These are phyloP conservation scores for Buceros bicornis DNA, from an alignment of 2,797 vertebrate species.

Conservation along the genomic window DNA sequence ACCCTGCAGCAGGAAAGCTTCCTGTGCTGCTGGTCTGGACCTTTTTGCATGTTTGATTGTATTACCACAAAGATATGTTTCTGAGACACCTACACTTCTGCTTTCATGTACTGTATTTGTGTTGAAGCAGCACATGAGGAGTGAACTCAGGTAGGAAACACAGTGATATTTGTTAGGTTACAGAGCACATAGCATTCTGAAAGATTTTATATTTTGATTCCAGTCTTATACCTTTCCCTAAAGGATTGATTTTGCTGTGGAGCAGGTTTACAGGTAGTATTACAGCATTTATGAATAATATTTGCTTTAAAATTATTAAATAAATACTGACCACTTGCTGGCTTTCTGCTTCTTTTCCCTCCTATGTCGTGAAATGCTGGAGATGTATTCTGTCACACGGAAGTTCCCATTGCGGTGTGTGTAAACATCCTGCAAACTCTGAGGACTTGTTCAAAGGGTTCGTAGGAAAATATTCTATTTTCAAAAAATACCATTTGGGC, in stretches of 20 bases:
- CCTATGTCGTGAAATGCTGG: not conserved
- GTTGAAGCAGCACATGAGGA: not conserved
- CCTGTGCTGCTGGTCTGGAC: not conserved
- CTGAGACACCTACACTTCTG: not conserved
- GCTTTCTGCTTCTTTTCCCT: not conserved
- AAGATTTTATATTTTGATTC: not conserved
- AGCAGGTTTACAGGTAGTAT: not conserved
- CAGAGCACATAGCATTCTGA: rapidly evolving
- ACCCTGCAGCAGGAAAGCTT: not conserved
- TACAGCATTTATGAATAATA: not conserved
- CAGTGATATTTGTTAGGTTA: not conserved
- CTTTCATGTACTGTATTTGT: not conserved
- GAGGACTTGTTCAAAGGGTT: not conserved
- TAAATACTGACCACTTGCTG: not conserved
- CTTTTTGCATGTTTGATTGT: not conserved
- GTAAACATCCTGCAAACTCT: not conserved
- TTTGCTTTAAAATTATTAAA: not conserved
- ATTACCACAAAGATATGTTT: not conserved
- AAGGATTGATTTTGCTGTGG: not conserved
- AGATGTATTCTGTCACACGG: not conserved
- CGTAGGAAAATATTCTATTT: not conserved
- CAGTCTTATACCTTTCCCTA: not conserved
- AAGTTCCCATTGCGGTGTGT: not conserved
- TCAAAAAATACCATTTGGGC: not conserved
- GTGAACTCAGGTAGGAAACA: not conserved